Conservation (phyloP, 1,140 invertebrate species). For the Drosophila micromelanica region DNA sequence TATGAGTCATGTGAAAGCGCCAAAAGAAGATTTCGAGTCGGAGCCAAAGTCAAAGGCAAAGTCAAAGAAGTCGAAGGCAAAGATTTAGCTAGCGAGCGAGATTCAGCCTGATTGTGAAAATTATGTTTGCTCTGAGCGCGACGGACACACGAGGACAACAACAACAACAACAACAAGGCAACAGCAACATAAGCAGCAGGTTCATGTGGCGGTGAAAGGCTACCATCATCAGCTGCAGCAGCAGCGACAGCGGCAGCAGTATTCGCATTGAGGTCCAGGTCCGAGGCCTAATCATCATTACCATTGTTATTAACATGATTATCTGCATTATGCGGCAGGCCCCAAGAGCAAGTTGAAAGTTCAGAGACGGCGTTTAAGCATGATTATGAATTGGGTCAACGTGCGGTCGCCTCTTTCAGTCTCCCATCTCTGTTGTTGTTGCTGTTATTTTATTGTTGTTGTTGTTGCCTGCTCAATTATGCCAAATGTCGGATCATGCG, state of each 20-base stretch:
- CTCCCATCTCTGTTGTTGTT: not conserved
- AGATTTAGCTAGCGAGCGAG: conserved; percentile 41
- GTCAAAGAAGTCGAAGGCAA: conserved; percentile 34
- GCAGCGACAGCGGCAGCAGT: conserved; percentile 3
- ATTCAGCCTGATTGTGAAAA: conserved; percentile 72
- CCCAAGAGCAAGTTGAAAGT: conserved; percentile 78
- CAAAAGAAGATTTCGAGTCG: conserved; percentile 41
- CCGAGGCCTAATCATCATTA: conserved; percentile 77
- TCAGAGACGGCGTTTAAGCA: conserved; percentile 80
- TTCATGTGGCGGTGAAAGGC: conserved; percentile 80
- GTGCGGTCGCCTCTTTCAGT: conserved; percentile 48
- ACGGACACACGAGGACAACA: conserved; percentile 47
- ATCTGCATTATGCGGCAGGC: conserved; percentile 75
- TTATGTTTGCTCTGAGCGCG: conserved; percentile 77
- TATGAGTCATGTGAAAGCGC: conserved; percentile 81
- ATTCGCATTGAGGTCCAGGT: conserved; percentile 37
- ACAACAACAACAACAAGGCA: conserved; percentile 1
- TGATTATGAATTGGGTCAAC: conserved; percentile 83
- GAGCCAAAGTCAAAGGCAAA: conserved; percentile 22
- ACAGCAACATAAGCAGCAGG: conserved; percentile 54
- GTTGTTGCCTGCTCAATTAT: conserved; percentile 38
- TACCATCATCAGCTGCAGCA: conserved; percentile 64
- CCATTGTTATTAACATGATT: conserved; percentile 83
- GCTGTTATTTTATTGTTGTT: not conserved
- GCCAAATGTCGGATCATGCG: conserved; percentile 40